Evolutionary conservation across 1,140 invertebrate species (phyloP), one percentile per base, ranked within the genome.

Genomic region (Camponotus pennsylvanicus): DNA sequence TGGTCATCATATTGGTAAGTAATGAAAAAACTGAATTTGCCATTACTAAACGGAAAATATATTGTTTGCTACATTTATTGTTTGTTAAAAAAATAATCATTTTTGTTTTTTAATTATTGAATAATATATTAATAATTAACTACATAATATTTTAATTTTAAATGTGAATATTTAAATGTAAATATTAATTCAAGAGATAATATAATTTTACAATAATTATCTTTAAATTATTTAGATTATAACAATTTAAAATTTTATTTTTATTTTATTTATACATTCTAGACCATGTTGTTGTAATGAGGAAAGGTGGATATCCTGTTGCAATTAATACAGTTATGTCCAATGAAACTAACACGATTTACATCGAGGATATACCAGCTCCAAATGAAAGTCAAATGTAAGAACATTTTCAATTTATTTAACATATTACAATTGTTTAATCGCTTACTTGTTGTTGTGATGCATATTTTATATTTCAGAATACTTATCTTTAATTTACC

Each of bases 281-380:
- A 96, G 96, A 96, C 94, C 94, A 96, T 88, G 91, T 94, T 11
- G 86, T 96, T 42, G 89, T 96, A 4, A 94, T 96, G 92, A 92
- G 95, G 59, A 95, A 95, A 88, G 95, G 95, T 79, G 95, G 96
- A 34, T 95, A 93, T 90, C 94, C 96, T 18, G 88, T 96, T 40
- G 92, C 94, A 49, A 91, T 96, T 55, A 93, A 95, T 86, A 86
- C 64, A 52, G 59, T 52, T 37, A 40, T 78, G 63, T 52, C n/a
- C 57, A 82, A 59, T 57, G 63, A 80, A 52, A 57, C 88, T 66
- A 92, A 90, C 61, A 61, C 73, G 66, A 64, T 66, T 42, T 89
- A 88, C 87, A 67, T 95, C 49, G 94, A 95, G 88, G 94, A 96
- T 70, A 79, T 96, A 71, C 67, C 83, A 69, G 59, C 92, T 64